Conservation (phyloP, 35 echinoderm and acorn worm genomes). For the Patiria miniata region DNA sequence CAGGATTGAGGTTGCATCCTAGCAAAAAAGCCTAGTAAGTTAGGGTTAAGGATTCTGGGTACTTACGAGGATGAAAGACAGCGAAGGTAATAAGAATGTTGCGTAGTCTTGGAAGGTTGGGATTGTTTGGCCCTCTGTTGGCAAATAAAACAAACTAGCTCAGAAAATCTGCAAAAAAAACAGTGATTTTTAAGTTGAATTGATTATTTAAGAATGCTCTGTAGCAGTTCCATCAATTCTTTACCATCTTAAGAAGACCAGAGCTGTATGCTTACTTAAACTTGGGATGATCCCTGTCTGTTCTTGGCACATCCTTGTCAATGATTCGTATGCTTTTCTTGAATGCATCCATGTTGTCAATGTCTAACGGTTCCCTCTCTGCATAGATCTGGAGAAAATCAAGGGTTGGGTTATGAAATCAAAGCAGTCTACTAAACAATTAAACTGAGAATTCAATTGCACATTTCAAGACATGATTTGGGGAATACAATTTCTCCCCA, state of each 20-base stretch:
- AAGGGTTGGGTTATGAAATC: background rate
- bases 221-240: too few relatives aligned
- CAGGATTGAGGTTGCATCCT: too few relatives aligned
- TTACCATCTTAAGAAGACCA: too few relatives aligned
- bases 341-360: constrained; percentile 50
- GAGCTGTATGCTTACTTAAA: constrained; percentile 68
- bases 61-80: constrained; percentile 98
- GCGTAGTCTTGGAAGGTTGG: constrained; percentile 75
- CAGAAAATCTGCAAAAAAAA: constrained; percentile 16
- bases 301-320: constrained; percentile 98
- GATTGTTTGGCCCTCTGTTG: constrained; percentile 80
- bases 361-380: constrained; percentile 66
- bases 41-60: background rate
- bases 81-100: constrained; percentile 99
- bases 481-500: too few relatives aligned
- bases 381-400: constrained; percentile 75
- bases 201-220: too few relatives aligned
- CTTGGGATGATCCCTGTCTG: constrained; percentile 81
- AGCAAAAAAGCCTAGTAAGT: too few relatives aligned
- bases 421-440: too few relatives aligned
- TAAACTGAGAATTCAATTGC: too few relatives aligned
- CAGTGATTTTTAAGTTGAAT: too few relatives aligned
- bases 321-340: constrained; percentile 90
- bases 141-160: constrained; percentile 6
- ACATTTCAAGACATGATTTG: too few relatives aligned